Evolutionary conservation across 1,140 invertebrate species (phyloP), one percentile per base, ranked within the genome.

Genomic region (Drosophila nigromelanica): DNA sequence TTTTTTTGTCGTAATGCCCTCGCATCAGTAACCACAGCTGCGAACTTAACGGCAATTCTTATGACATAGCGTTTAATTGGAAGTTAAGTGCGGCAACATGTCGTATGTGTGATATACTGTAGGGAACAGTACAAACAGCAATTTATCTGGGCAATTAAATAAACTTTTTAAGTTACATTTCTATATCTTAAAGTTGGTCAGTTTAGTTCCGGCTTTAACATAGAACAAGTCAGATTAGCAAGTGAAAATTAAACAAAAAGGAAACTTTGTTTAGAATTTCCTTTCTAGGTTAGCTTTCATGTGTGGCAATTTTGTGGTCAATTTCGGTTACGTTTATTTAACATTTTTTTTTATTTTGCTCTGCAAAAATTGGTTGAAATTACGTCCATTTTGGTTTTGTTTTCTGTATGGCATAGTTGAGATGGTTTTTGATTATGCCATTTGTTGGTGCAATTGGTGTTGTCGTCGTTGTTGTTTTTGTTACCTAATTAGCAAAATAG

Each of bases 401-500:
- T 43, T 30, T 54, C 35, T 21, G 21, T n/a, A 58, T 10, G 30
- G 24, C 52, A 48, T 42, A 42, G 55, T 39, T 58, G 18, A 58
- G 42, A 40, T 50, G 30, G 8, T 30, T 40, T 18, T 24, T 21
- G 42, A 40, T 73, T 30, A 35, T 52, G 55, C 55, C 50, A 40
- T 21, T 30, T 40, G 37, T 14, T 40, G 12, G 12, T 40, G 12
- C 37, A 40, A 40, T 68, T 45, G 39, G 43, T 51, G 35, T 37
- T 55, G 30, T 18, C 66, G 27, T 39, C 50, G 60, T 40, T 59
- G 48, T 18, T 54, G 27, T 52, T 78, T 59, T 48, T 56, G 74
- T 55, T 61, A 75, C 55, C 68, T 82, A 87, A 86, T 86, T 87
- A 86, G 78, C 76, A 76, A 61, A 72, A 48, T 45, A 58, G 55